Conservation (phyloP, 2,113 vertebrate species). For the Toxotes chatareus region DNA sequence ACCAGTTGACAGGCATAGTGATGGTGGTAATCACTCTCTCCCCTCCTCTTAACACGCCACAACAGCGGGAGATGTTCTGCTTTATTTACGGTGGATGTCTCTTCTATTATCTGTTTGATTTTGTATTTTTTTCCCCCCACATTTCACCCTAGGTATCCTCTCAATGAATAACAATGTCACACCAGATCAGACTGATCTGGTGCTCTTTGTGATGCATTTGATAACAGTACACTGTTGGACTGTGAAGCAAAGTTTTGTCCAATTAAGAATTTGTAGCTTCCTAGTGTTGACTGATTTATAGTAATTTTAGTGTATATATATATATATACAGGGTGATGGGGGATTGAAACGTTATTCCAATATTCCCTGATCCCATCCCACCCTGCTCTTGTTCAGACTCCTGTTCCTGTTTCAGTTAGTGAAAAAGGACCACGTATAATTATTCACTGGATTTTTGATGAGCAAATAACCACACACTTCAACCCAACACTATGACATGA, state of each 20-base stretch:
- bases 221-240: background rate
- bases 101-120: background rate
- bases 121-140: no score
- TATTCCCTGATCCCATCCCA: background rate
- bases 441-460: no score
- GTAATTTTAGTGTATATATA: no score
- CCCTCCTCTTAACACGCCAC: background rate
- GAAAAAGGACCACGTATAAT: background rate
- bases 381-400: background rate
- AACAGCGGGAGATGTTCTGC: background rate
- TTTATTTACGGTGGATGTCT: conserved; percentile 23
- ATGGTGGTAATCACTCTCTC: conserved; percentile 34
- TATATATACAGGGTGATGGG: no score
- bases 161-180: background rate
- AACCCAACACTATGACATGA: no score
- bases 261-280: no score
- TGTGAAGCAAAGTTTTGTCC: no score
- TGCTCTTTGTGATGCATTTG: background rate
- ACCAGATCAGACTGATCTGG: background rate
- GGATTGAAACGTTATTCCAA: no score
- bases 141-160: no score
- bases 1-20: conserved; percentile 27
- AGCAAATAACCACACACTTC: background rate
- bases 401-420: background rate
- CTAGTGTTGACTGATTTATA: no score